A percentile compares a stretch with the other conserved stretches of the same genome.
phyloP scores from a whole-genome alignment of 1,140 invertebrate genomes.

The Sycophaga agraensis region DNA sequence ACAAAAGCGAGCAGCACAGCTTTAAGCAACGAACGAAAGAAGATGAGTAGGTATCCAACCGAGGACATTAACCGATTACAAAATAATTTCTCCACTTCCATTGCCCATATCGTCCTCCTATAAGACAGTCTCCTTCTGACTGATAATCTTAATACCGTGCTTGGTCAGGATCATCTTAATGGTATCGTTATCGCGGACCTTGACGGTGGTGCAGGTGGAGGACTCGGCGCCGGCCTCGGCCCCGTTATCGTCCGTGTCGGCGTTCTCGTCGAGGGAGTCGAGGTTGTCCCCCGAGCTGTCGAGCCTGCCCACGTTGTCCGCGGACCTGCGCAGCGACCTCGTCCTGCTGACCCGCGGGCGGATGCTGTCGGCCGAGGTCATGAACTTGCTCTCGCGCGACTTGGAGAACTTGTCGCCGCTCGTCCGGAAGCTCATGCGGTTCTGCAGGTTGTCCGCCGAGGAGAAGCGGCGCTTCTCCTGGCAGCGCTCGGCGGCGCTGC shows the following conservation, averaged over 20 bases:
- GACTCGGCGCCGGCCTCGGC: conserved; percentile 15
- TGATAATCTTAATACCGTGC: conserved; percentile 74
- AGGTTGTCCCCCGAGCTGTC: conserved; percentile 47
- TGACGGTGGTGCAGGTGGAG: conserved; percentile 35
- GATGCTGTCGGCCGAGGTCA: conserved; percentile 51
- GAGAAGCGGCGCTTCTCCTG: conserved; percentile 48
- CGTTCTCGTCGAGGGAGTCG: conserved; percentile 36
- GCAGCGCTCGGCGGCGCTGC: conserved; percentile 6
- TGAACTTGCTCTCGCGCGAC: conserved; percentile 40
- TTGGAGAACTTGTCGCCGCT: conserved; percentile 37
- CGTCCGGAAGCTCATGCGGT: conserved; percentile 36
- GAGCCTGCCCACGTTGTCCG: conserved; percentile 45
- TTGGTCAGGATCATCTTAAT: conserved; percentile 72
- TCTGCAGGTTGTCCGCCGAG: conserved; percentile 51
- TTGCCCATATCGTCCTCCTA: conserved; percentile 46
- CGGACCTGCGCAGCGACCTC: conserved; percentile 44
- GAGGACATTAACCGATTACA: conserved; percentile 23
- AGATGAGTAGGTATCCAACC: no score
- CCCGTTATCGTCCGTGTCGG: conserved; percentile 28
- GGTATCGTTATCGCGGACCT: conserved; percentile 65
- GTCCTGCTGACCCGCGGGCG: conserved; percentile 37
- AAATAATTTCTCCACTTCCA: conserved; percentile 19
- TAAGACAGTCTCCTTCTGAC: conserved; percentile 72
- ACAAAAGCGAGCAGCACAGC: no score
- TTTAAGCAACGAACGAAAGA: no score